A percentile compares a stretch with the other conserved stretches of the same genome.
These are phyloP conservation scores for Leptinotarsa texana DNA, from an alignment of 1,140 invertebrate genomes.

Conservation along the genomic window DNA sequence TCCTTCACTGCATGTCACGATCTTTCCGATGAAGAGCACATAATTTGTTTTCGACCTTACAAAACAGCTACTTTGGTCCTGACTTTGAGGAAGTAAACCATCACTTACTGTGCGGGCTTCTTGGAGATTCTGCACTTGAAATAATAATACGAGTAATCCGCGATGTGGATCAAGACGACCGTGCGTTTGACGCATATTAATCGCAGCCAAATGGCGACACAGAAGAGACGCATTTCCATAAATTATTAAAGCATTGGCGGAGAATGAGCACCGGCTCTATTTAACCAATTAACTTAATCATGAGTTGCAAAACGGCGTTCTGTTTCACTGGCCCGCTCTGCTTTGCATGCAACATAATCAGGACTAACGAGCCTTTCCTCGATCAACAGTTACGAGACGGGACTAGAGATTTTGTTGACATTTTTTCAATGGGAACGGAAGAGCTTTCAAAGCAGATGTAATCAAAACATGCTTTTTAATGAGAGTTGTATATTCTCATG, in stretches of 20 bases:
- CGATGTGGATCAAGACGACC: background rate
- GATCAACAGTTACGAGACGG: background rate
- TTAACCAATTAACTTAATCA: slow-evolving; percentile 25
- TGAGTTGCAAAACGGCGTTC: slow-evolving; percentile 18
- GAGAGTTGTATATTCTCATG: background rate
- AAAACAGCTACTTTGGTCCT: too few species aligned
- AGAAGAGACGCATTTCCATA: slow-evolving; percentile 11
- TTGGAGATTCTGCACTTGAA: too few species aligned
- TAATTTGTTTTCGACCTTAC: too few species aligned
- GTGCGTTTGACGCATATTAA: background rate
- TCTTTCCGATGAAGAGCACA: too few species aligned
- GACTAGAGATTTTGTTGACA: background rate
- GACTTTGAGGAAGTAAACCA: too few species aligned
- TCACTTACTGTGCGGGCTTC: too few species aligned
- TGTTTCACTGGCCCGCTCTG: slow-evolving; percentile 9
- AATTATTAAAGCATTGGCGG: slow-evolving; percentile 1
- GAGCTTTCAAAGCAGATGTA: background rate
- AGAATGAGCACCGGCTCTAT: slow-evolving; percentile 4
- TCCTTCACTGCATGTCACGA: too few species aligned
- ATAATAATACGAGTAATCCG: background rate
- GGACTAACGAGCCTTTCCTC: background rate
- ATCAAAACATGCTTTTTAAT: background rate
- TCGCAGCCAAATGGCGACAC: background rate
- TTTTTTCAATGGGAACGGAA: background rate
- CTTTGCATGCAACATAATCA: slow-evolving; percentile 1